Evolutionary conservation across 1,140 invertebrate species (phyloP).

Genomic region (Globodera rostochiensis): DNA sequence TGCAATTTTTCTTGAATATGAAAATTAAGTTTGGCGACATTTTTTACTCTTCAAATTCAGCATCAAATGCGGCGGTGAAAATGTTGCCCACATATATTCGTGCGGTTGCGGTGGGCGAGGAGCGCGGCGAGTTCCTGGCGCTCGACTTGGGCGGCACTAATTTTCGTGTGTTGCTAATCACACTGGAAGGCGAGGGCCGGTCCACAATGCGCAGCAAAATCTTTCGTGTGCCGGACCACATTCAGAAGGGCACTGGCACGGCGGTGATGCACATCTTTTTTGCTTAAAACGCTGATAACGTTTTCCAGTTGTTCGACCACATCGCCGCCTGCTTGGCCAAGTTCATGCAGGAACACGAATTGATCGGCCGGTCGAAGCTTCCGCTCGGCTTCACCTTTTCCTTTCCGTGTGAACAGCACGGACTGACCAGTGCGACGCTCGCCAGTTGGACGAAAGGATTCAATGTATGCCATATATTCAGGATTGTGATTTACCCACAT

Average conservation of each 20-base stretch:
- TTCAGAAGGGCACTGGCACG: slow-evolving; percentile 67
- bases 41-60: slow-evolving; percentile 39
- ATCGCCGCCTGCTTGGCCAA: slow-evolving; percentile 92
- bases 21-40: too few relatives aligned
- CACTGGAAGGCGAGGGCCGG: slow-evolving; percentile 71
- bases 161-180: slow-evolving; percentile 91
- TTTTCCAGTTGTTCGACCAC: too few relatives aligned
- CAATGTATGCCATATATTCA: slow-evolving; percentile 66
- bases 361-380: slow-evolving; percentile 75
- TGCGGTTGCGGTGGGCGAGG: slow-evolving; percentile 92
- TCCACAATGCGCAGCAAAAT: slow-evolving; percentile 90
- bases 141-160: slow-evolving; percentile 97
- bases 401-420: slow-evolving; percentile 88
- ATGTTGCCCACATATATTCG: slow-evolving; percentile 90
- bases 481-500: too few relatives aligned
- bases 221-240: slow-evolving; percentile 86
- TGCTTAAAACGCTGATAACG: too few relatives aligned
- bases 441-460: slow-evolving; percentile 95
- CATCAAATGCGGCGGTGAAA: slow-evolving; percentile 58
- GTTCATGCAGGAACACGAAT: slow-evolving; percentile 80
- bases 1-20: too few relatives aligned
- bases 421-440: slow-evolving; percentile 83
- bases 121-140: slow-evolving; percentile 91
- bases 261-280: slow-evolving; percentile 35
- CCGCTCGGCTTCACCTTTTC: slow-evolving; percentile 98